Conservation (phyloP, 2,797 vertebrate genomes). For the Pseudochaenichthys georgianus region DNA sequence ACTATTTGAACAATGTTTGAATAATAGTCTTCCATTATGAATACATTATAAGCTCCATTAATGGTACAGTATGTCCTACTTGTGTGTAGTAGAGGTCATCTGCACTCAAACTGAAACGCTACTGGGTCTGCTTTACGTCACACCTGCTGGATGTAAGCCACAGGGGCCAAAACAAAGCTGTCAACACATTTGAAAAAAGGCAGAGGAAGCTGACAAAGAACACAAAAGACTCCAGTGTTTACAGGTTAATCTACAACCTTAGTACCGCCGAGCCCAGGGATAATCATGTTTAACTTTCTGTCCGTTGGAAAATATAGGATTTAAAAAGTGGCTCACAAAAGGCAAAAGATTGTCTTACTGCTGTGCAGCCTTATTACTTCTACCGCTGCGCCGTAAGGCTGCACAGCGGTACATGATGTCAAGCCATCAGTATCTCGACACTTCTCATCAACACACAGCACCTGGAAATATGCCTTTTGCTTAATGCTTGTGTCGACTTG, state of each 20-base stretch:
- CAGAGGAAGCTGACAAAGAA: not conserved
- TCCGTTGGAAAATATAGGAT: slow-evolving; percentile 40
- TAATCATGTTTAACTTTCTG: not conserved
- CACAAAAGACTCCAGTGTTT: not conserved
- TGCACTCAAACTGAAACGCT: not conserved
- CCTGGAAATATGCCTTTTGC: slow-evolving; percentile 16
- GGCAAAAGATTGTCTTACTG: not conserved
- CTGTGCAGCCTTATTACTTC: slow-evolving; percentile 20
- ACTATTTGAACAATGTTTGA: too few relatives aligned
- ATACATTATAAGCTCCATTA: too few relatives aligned
- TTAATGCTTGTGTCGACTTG: slow-evolving; percentile 18
- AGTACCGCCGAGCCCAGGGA: slow-evolving; percentile 5
- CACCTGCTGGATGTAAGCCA: not conserved
- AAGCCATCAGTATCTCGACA: slow-evolving; percentile 21
- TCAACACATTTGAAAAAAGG: slow-evolving; percentile 1
- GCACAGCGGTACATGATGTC: slow-evolving; percentile 19
- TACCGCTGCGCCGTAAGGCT: slow-evolving; percentile 17
- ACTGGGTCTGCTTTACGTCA: slow-evolving; percentile 1
- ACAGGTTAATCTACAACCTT: not conserved
- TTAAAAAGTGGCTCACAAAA: slow-evolving; percentile 16
- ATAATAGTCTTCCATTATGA: too few relatives aligned
- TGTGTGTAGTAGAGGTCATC: not conserved
- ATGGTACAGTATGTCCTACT: too few relatives aligned
- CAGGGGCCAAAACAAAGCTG: not conserved
- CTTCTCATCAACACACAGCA: slow-evolving; percentile 26